Conservation (phyloP, 2,797 vertebrate species). For the Pangasius krempfi region DNA sequence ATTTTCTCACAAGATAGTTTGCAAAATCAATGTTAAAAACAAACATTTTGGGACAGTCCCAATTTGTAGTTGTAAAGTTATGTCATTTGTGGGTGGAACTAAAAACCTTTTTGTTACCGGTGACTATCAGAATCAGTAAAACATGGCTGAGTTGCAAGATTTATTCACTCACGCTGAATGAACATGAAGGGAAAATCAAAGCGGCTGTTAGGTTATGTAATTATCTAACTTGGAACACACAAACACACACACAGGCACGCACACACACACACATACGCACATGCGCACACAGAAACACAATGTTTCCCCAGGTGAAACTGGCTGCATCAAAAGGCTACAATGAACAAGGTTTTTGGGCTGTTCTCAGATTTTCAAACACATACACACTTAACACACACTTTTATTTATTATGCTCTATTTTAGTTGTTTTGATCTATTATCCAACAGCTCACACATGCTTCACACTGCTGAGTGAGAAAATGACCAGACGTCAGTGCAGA, state of each 20-base stretch:
- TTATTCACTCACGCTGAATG: not conserved
- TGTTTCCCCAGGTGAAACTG: not conserved
- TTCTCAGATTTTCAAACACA: not conserved
- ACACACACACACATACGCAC: not conserved
- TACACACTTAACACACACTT: not conserved
- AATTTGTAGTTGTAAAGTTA: not conserved
- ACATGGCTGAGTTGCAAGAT: not conserved
- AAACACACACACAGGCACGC: not conserved
- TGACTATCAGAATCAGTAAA: not conserved
- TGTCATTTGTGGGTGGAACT: not conserved
- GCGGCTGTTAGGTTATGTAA: not conserved
- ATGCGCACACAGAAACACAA: not conserved
- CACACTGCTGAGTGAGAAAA: constrained; percentile 14
- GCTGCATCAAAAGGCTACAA: not conserved
- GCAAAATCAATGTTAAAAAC: constrained; percentile 13
- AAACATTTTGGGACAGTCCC: not conserved
- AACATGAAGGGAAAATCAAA: constrained; percentile 16
- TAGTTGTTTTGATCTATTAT: not conserved
- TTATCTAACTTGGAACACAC: not conserved
- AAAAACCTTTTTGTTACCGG: not conserved
- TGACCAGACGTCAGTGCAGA: constrained; percentile 1
- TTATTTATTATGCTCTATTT: not conserved
- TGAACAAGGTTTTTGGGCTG: not conserved
- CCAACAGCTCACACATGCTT: constrained; percentile 11
- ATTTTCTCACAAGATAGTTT: not conserved